Evolutionary conservation across 2,797 vertebrate species (phyloP), one percentile per base, ranked within the genome.

Genomic region (Tachyglossus aculeatus): DNA sequence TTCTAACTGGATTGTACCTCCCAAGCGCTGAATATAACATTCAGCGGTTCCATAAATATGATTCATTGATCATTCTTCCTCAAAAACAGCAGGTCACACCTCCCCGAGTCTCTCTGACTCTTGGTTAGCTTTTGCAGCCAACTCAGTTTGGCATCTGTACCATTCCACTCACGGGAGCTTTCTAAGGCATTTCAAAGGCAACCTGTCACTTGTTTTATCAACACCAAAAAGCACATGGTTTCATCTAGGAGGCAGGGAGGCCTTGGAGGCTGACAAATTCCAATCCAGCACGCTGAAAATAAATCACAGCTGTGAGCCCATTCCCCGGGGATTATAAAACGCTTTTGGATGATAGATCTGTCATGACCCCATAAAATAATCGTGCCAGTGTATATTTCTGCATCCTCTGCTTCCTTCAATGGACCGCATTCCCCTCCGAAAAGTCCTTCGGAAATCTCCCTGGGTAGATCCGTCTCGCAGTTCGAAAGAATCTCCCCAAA

Each of bases 81-180:
- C n/a, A n/a, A n/a, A n/a, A n/a, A n/a, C n/a, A n/a, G n/a, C n/a
- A n/a, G n/a, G n/a, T n/a, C n/a, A n/a, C n/a, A n/a, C n/a, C n/a
- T n/a, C n/a, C n/a, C n/a, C n/a, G n/a, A n/a, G n/a, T n/a, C n/a
- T 32, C 2, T 29, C 52, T 44, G 75, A 36, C 21, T 11, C 15
- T 12, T 15, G 37, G 11, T 21, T 1, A 27, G 24, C 4, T 12
- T 31, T 33, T 14, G 57, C 29, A 2, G 7, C 19, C 39, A 8
- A 47, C 62, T 8, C n/a, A 44, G 13, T 38, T 32, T 71, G 71
- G 80, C 55, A 73, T 32, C 71, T 71, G 71, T 41, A n/a, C 80
- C 37, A 27, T 81, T 62, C 66, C 38, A 10, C 5, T 58, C 31
- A 52, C 15, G 18, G 25, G 25, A 16, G 25, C 65, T 57, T 71